Evolutionary conservation across 2,888 invertebrate genomes (phyloP).

Genomic region (Nomada flava): DNA sequence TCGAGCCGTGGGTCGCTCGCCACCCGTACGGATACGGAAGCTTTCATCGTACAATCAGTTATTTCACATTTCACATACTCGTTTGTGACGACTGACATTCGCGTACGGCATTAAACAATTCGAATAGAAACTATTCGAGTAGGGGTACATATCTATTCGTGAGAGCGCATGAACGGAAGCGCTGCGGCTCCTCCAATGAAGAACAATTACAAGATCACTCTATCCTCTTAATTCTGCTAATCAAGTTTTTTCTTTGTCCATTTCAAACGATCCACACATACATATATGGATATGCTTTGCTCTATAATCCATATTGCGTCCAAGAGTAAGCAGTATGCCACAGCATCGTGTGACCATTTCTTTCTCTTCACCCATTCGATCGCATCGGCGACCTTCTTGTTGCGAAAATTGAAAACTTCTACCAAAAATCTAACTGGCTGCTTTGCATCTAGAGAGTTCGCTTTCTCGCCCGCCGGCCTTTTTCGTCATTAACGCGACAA

Average conservation of each 20-base stretch:
- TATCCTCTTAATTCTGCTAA: too few species aligned
- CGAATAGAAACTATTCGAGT: not conserved
- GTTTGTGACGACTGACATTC: too few species aligned
- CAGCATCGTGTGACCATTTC: not conserved
- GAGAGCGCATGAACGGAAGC: not conserved
- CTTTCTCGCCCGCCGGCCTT: constrained; percentile 72
- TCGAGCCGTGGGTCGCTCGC: constrained; percentile 22
- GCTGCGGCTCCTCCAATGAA: too few species aligned
- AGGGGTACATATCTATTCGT: not conserved
- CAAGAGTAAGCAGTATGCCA: too few species aligned
- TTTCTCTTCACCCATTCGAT: not conserved
- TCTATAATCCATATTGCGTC: too few species aligned
- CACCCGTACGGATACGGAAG: constrained; percentile 19
- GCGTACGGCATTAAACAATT: not conserved
- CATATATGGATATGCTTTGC: too few species aligned
- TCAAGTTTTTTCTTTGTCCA: not conserved
- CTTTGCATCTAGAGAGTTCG: constrained; percentile 55
- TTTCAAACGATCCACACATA: not conserved
- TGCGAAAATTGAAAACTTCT: constrained; percentile 27
- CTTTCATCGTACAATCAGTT: not conserved
- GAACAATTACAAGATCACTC: too few species aligned
- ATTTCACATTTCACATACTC: constrained; percentile 1
- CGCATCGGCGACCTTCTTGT: not conserved
- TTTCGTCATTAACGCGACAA: constrained; percentile 57
- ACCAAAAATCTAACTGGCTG: constrained; percentile 59